Percentiles rank a stretch among this genome's conserved stretches.
phyloP scores from a whole-genome alignment of 2,113 vertebrate genomes.

The Colistium nudipinnis region DNA sequence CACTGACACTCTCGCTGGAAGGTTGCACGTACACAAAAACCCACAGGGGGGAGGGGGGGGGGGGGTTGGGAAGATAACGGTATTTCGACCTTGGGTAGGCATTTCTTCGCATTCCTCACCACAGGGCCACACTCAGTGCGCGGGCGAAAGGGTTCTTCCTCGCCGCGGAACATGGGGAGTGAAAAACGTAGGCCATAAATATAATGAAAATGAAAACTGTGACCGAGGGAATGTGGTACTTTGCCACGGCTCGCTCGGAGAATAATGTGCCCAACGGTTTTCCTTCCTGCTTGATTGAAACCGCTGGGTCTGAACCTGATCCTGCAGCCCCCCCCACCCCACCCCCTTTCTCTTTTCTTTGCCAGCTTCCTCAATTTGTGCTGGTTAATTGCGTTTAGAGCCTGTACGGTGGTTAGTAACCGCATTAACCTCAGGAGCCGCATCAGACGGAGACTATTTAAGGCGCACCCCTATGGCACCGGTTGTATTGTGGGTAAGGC shows the following conservation, averaged over 20 bases:
- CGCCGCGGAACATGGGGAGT: background rate
- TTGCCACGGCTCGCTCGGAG: constrained; percentile 18
- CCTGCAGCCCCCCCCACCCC: constrained; percentile 14
- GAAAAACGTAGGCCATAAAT: constrained; percentile 24
- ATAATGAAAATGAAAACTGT: constrained; percentile 40
- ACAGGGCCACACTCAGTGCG: background rate
- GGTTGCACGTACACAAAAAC: background rate
- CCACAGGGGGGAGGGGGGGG: background rate
- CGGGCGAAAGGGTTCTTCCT: constrained; percentile 6
- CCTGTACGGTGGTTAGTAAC: constrained; percentile 44
- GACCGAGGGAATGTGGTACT: constrained; percentile 33
- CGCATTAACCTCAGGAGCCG: constrained; percentile 67
- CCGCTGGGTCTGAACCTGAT: constrained; percentile 34
- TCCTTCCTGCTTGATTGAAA: constrained; percentile 54
- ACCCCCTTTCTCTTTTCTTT: constrained; percentile 22
- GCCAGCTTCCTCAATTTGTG: constrained; percentile 58
- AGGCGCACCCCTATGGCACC: constrained; percentile 55
- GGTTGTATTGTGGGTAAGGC: constrained; percentile 65
- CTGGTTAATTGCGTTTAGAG: constrained; percentile 64
- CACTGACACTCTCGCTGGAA: background rate
- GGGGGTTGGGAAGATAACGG: constrained; percentile 9
- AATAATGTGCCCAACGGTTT: constrained; percentile 23
- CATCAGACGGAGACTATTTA: constrained; percentile 67
- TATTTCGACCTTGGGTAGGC: constrained; percentile 31
- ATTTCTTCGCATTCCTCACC: background rate